These are phyloP conservation scores for Epicauta chinensis DNA, from an alignment of 1,140 invertebrate species.

Conservation along the genomic window DNA sequence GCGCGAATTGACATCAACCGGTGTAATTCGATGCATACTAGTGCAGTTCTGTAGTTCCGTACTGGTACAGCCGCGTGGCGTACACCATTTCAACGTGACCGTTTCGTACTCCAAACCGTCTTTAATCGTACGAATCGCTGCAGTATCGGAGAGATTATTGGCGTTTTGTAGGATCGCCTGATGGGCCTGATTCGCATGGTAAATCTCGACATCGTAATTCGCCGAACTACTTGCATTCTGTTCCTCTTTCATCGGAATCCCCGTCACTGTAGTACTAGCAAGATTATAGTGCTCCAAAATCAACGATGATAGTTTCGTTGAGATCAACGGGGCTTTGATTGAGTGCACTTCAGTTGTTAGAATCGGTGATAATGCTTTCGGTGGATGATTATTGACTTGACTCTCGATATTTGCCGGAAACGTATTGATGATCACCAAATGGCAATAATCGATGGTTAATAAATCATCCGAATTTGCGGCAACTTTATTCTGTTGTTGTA, in stretches of 20 bases:
- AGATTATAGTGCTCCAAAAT: constrained; percentile 83
- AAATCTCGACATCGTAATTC: constrained; percentile 96
- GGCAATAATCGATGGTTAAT: constrained; percentile 75
- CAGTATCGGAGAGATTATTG: constrained; percentile 46
- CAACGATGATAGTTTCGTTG: constrained; percentile 64
- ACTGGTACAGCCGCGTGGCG: constrained; percentile 76
- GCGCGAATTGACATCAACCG: constrained; percentile 90
- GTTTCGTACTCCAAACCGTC: constrained; percentile 54
- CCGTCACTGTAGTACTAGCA: constrained; percentile 93
- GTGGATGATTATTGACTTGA: constrained; percentile 62
- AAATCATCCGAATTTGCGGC: constrained; percentile 56
- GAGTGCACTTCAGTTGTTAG: constrained; percentile 64
- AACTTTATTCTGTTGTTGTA: constrained; percentile 74
- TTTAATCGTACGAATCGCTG: constrained; percentile 45
- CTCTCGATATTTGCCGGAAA: constrained; percentile 70
- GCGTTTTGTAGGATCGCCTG: constrained; percentile 59
- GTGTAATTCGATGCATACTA: constrained; percentile 83
- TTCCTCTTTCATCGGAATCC: constrained; percentile 99
- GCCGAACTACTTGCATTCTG: constrained; percentile 96
- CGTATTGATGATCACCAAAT: constrained; percentile 83
- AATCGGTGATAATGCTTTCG: constrained; percentile 56
- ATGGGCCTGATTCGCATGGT: constrained; percentile 81
- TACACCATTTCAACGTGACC: constrained; percentile 92
- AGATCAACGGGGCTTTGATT: constrained; percentile 56
- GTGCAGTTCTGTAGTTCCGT: constrained; percentile 73